Evolutionary conservation across 2,888 invertebrate genomes (phyloP), one percentile per base, ranked within the genome.

Genomic region (Molanna angustata): DNA sequence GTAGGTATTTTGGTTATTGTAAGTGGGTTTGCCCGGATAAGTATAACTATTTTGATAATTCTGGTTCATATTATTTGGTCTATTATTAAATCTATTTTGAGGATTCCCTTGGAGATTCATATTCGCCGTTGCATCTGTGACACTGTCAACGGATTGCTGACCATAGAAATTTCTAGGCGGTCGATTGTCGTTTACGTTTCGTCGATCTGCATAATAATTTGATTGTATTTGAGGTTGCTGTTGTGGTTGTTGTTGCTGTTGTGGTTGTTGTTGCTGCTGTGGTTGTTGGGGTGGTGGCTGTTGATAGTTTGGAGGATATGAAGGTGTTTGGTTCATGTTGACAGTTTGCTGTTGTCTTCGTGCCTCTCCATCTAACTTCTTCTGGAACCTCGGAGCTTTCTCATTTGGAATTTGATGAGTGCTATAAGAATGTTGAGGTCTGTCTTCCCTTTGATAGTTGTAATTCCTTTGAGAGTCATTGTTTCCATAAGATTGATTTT

Each of bases 301-400:
- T 46, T 56, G 58, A 19, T 54, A 49, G 18, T 53, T 48, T 31
- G 56, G 58, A 7, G 54, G 59, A 56, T 66, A 71, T 4, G 53
- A 44, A 31, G 50, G 32, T 49, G 55, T 45, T 27, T 53, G 60
- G 62, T 64, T 27, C 55, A 54, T 49, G 21, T 49, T 54, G 52
- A 61, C n/a, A 31, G 59, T 57, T 41, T 49, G 50, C 54, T 57
- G 32, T 33, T 60, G 59, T 42, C 72, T 74, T 60, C 74, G 76
- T 55, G 72, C 72, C 59, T 72, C 72, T 57, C 75, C 76, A 41
- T 78, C 77, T 22, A 73, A 61, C 59, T 79, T 80, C 60, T 72
- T 77, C 63, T 83, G 83, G 64, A 83, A 83, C 53, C 83, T 69
- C 3, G 83, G 83, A 17, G 83, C 82, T 62, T 80, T 82, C 62